A percentile compares a stretch with the other conserved stretches of the same genome.
Evolutionary conservation across 2,797 vertebrate genomes (phyloP).

Genomic region (Chaetophractus vellerosus): DNA sequence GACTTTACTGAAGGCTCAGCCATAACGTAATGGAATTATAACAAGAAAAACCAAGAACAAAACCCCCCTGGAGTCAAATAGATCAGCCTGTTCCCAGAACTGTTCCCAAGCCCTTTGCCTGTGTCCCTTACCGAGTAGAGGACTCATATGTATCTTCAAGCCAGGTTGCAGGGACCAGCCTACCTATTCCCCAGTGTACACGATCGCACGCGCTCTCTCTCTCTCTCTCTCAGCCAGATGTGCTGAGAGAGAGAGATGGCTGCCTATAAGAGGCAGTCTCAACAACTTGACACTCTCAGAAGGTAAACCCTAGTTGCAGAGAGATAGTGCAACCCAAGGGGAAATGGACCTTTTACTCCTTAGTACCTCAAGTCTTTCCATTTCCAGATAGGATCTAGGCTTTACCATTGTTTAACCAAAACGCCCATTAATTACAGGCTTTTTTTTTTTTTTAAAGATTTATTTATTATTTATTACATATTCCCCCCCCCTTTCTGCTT

Average conservation of each 20-base stretch:
- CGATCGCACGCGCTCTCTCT: background rate
- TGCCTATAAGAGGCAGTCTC: background rate
- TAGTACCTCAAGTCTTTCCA: background rate
- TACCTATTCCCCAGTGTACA: background rate
- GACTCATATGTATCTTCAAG: background rate
- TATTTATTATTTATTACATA: too few species aligned
- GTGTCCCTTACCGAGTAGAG: background rate
- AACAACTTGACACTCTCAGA: background rate
- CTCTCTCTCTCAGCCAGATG: background rate
- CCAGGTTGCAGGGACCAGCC: background rate
- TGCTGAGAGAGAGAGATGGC: too few species aligned
- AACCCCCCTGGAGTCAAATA: background rate
- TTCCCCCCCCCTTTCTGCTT: too few species aligned
- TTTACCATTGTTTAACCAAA: conserved; percentile 30
- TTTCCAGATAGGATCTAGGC: conserved; percentile 7
- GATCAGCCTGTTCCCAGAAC: background rate
- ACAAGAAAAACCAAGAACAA: background rate
- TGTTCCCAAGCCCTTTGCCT: background rate
- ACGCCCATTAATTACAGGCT: background rate
- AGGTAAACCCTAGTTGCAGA: background rate
- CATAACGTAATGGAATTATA: background rate
- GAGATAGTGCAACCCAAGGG: background rate
- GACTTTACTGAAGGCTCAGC: conserved; percentile 1
- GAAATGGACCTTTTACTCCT: background rate
- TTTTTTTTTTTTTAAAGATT: background rate